A percentile compares a stretch with the other conserved stretches of the same genome.
These are phyloP conservation scores for Ophion ellenae DNA, from an alignment of 2,888 invertebrate species.

Conservation along the genomic window DNA sequence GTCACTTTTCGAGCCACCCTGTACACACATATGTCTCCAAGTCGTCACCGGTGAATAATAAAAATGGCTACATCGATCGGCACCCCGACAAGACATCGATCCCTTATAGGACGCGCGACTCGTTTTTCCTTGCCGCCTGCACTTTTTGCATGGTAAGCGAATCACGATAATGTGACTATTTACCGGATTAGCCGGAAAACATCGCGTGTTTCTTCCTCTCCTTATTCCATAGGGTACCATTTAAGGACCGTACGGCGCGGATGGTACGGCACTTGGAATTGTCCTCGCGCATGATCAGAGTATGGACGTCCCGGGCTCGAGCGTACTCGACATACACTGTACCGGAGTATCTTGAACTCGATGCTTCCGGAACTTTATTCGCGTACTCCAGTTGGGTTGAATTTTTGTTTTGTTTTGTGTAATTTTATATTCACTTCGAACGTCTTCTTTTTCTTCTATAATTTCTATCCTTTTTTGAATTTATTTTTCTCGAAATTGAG, in stretches of 20 bases:
- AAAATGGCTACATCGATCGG: constrained; percentile 38
- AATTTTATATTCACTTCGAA: no score
- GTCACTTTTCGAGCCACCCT: no score
- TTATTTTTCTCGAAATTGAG: no score
- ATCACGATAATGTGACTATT: constrained; percentile 12
- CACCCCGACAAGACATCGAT: constrained; percentile 30
- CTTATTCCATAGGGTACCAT: not conserved
- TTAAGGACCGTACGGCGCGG: not conserved
- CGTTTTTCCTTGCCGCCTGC: constrained; percentile 21
- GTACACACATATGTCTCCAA: constrained; percentile 28
- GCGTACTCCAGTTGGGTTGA: no score
- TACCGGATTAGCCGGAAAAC: not conserved
- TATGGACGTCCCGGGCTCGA: no score
- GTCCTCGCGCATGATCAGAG: no score
- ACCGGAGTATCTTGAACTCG: no score
- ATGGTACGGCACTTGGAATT: not conserved
- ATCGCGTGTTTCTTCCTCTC: not conserved
- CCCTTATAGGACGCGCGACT: constrained; percentile 54
- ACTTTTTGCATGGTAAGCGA: not conserved
- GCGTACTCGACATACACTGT: no score
- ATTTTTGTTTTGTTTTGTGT: no score
- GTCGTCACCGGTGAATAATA: constrained; percentile 57
- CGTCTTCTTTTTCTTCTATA: no score
- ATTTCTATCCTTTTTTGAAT: no score
- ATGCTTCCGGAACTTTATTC: no score